A percentile compares a stretch with the other conserved stretches of the same genome.
Evolutionary conservation across 2,113 vertebrate genomes (phyloP).

Genomic region (Australoheros scitulus): DNA sequence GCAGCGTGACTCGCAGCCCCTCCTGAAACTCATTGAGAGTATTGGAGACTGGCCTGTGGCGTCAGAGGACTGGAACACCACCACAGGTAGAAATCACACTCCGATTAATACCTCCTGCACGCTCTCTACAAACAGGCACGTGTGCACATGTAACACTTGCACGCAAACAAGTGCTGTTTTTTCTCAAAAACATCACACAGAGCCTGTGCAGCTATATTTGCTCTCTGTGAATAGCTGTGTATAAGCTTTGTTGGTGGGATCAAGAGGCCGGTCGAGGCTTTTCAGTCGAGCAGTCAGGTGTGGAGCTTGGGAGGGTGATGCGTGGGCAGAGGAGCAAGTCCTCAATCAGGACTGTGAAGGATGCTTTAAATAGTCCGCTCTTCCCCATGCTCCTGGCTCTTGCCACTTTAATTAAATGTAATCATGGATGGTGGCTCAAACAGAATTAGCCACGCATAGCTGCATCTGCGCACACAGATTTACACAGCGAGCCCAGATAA

Average conservation of each 20-base stretch:
- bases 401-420: slow-evolving; percentile 64
- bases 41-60: slow-evolving; percentile 94
- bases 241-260: slow-evolving; percentile 42
- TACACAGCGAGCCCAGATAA: slow-evolving; percentile 1
- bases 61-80: slow-evolving; percentile 85
- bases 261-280: slow-evolving; percentile 34
- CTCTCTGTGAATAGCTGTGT: slow-evolving; percentile 31
- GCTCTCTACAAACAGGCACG: slow-evolving; percentile 1
- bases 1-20: slow-evolving; percentile 87
- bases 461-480: slow-evolving; percentile 51
- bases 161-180: slow-evolving; percentile 5
- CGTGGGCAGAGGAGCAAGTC: slow-evolving; percentile 46
- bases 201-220: slow-evolving; percentile 36
- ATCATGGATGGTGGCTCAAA: slow-evolving; percentile 52
- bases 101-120: not conserved
- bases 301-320: slow-evolving; percentile 38
- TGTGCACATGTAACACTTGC: slow-evolving; percentile 4
- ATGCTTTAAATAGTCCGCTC: slow-evolving; percentile 58
- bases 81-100: slow-evolving; percentile 66
- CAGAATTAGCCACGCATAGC: slow-evolving; percentile 40
- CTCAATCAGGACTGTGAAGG: slow-evolving; percentile 53
- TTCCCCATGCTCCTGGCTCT: slow-evolving; percentile 36
- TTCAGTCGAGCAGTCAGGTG: slow-evolving; percentile 53
- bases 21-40: slow-evolving; percentile 83
- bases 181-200: slow-evolving; percentile 22